Base-by-base conservation (phyloP, 1,140 invertebrate genomes). In the Chelonus insularis region DNA sequence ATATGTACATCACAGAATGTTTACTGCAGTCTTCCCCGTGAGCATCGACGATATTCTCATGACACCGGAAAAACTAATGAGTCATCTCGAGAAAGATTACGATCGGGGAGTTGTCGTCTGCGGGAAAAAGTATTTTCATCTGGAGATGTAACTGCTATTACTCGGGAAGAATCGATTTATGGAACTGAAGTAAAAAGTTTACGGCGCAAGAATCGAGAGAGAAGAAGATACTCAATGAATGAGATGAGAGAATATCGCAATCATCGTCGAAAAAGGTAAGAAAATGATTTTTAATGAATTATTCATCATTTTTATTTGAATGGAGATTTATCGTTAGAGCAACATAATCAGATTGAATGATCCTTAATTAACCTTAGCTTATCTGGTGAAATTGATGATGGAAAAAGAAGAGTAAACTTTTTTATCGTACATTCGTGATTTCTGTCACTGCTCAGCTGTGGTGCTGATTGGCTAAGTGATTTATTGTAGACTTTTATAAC, bases 1-100 rank as follows among this genome's bases (percentile, higher is more conserved):
- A 66, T 69, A n/a, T 74, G 73, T 65, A 67, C 74, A 9, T 73
- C 75, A 39, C 76, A 76, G 51, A 79, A 79, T 66, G 66, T 79
- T 4, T 79, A 77, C 50, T 78, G 75, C 57, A 79, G 77, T 32
- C 48, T 77, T 41, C 77, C 76, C 4, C 63, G 76, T 1, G 77
- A 78, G 12, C 73, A 74, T 47, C 60, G 68, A 11, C 68, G 67
- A 8, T 72, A 74, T 45, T 57, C 34, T 50, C 61, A 67, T 50
- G 63, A 59, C 5, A 48, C 52, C 25, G 68, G 71, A 43, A 79
- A 76, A 55, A 63, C 58, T 12, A 59, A 41, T 51, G 63, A 66
- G 41, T 43, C 41, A 8, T 8, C 41, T 16, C 14, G 41, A 6
- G 41, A 43, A 16, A 14, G 60, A 70, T 34, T 65, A 69, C 55